Conservation (phyloP, 2,888 invertebrate genomes). For the Arrhopalites spinosus region DNA sequence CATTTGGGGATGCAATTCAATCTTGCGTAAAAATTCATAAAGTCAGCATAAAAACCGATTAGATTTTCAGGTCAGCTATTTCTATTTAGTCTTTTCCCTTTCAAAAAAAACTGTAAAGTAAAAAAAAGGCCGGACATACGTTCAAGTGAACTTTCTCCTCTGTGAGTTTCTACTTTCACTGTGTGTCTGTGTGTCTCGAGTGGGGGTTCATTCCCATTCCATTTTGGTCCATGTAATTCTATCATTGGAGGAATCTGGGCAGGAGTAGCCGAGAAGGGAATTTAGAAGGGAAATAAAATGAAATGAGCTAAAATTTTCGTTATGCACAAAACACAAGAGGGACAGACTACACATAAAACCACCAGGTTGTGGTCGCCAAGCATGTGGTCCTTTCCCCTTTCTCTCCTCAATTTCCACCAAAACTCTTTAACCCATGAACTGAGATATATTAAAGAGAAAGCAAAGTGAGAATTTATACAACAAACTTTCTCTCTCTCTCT, state of each 20-base stretch:
- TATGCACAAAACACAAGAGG: background rate
- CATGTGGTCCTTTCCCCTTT: background rate
- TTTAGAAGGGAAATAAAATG: conserved; percentile 37
- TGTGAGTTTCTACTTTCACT: background rate
- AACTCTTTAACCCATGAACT: background rate
- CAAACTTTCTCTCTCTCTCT: too few relatives aligned
- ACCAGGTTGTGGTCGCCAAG: background rate
- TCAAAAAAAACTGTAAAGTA: too few relatives aligned
- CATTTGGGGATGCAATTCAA: background rate
- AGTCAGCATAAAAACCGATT: conserved; percentile 46
- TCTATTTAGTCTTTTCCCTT: conserved; percentile 23
- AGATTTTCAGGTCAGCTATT: conserved; percentile 35
- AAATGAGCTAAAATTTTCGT: conserved; percentile 31
- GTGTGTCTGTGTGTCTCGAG: background rate
- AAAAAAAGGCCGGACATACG: too few relatives aligned
- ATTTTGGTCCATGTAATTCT: background rate
- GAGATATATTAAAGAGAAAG: too few relatives aligned
- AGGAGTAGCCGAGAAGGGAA: conserved; percentile 3
- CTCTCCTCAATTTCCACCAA: background rate
- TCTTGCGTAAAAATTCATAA: conserved; percentile 39
- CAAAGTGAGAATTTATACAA: too few relatives aligned
- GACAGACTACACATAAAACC: background rate
- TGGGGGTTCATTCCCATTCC: background rate
- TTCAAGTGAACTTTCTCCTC: too few relatives aligned
- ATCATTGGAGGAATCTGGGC: background rate